Base-by-base conservation (phyloP, 2,113 vertebrate species). In the Vanacampus margaritifer region DNA sequence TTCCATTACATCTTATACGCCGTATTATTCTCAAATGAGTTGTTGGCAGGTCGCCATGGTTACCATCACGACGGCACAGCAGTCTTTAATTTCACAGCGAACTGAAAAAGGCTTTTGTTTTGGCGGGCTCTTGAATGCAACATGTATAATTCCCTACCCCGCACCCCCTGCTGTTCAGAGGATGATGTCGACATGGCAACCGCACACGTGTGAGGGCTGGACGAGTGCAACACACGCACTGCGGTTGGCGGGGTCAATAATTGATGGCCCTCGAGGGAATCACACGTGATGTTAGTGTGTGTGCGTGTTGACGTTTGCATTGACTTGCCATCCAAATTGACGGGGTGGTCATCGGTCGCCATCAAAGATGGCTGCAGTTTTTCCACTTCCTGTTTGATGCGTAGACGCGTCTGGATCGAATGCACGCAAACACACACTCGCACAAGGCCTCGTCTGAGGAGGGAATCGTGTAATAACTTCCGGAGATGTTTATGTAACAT, bases 151-250 rank as follows among this genome's bases (percentile, higher is more conserved):
- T 63, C 4, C 60, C 39, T 63, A 3, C 41, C 65, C 35, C 23
- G 8, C 36, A 53, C 24, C 74, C 61, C 28, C 28, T 32, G 48
- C 69, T 43, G 8, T 54, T 79, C 39, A 21, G 26, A 21, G 26
- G 63, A 11, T 6, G 0, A 53, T 61, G 87, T 88, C 78, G 83
- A 75, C 74, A 39, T 76, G 76, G 76, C 67, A 83, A 87, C 84
- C 28, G 26, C 75, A 69, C 75, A 72, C 32, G 43, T 84, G 75
- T 21, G 6, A 62, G 56, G 50, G 37, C 53, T 50, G 26, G 63
- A 32, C 57, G 65, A 62, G 69, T 67, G 11, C 24, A 23, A 60
- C 67, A 50, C 62, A 45, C 17, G 64, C 71, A 2, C 28, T 81
- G 64, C 56, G 81, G 71, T 77, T 71, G 61, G 65, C 11, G 39